Conservation (phyloP, 2,113 vertebrate species). For the Helogale parvula region DNA sequence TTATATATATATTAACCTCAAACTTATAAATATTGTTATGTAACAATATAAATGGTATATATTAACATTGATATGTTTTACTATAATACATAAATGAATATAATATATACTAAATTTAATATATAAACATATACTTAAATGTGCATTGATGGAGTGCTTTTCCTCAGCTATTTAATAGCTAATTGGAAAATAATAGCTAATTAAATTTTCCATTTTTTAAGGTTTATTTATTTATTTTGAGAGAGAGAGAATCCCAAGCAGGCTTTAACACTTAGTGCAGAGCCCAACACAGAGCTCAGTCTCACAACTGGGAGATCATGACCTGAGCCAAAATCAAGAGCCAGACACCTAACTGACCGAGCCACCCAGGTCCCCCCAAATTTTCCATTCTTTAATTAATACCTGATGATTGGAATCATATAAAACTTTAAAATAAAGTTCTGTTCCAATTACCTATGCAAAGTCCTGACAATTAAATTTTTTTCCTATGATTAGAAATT, state of each 20-base stretch:
- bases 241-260: too few relatives aligned
- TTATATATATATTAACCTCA: not conserved
- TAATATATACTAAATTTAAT: not conserved
- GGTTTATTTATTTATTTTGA: too few relatives aligned
- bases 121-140: not conserved
- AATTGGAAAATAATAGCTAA: conserved; percentile 9
- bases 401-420: not conserved
- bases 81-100: not conserved
- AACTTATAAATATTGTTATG: not conserved
- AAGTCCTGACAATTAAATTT: conserved; percentile 1
- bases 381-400: conserved; percentile 35
- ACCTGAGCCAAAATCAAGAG: too few relatives aligned
- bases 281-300: too few relatives aligned
- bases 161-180: conserved; percentile 49
- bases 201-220: not conserved
- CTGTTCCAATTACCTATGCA: not conserved
- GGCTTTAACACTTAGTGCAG: too few relatives aligned
- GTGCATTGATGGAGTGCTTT: conserved; percentile 63
- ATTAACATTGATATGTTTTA: not conserved
- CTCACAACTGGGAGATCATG: too few relatives aligned
- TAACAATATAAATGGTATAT: not conserved
- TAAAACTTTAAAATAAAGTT: conserved; percentile 38
- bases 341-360: too few relatives aligned
- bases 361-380: too few relatives aligned
- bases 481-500: not conserved